Base-by-base conservation (phyloP, 2,797 vertebrate genomes). In the Phataginus tricuspis region DNA sequence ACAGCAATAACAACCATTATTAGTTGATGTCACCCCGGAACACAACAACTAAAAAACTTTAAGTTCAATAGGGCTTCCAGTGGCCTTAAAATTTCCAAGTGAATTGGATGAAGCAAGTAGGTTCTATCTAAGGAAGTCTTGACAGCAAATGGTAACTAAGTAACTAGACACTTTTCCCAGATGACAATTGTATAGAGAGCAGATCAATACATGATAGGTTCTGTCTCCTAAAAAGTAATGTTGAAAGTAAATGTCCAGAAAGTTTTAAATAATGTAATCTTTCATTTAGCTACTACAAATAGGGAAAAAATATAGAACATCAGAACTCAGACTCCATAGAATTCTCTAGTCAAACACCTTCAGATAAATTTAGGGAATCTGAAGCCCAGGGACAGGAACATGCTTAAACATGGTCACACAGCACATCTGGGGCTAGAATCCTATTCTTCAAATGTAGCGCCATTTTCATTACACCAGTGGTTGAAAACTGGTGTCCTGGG, bases 241-340 rank as follows among this genome's bases (percentile, higher is more conserved):
- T 45, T 86, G 88, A 49, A 89, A 94, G 55, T 90, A 92, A 84
- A 29, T 14, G 87, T 31, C 34, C 69, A 77, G 57, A 61, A 75
- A 79, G 27, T 45, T 86, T 89, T 66, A 59, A 79, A 45, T 16
- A 90, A 87, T n/a, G 3, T 64, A 77, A 49, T 68, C 0, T 66
- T 93, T 93, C 27, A 86, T 68, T 95, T 93, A 16, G 68, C 61
- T 93, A 82, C 68, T 82, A 77, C 5, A 89, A 57, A 82, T 86
- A 77, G 80, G 45, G 19, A 72, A 89, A 94, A 93, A 69, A 75
- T 42, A 87, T 7, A 96, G 51, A 80, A 61, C 16, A 85, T 25
- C n/a, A 83, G 85, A 90, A 5, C 27, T 86, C 69, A 71, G 57
- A 51, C 64, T 79, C 13, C 59, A 84, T 45, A 86, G 57, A 90